Base-by-base conservation (phyloP, 2,113 vertebrate genomes). In the Anarhynchus alexandrinus region DNA sequence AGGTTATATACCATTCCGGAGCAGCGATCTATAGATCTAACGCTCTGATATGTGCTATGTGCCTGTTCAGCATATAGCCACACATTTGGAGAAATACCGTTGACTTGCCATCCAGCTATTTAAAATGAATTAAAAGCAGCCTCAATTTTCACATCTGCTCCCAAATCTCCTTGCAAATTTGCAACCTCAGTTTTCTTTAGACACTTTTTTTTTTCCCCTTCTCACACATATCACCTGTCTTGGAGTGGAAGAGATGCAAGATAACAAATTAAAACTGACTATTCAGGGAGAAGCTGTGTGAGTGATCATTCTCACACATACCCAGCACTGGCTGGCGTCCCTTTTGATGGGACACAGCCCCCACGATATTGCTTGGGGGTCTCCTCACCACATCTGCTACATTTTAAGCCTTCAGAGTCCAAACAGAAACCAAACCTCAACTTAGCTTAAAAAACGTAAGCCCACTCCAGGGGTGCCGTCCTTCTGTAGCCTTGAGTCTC, bases 141-240 rank as follows among this genome's bases (percentile, higher is more conserved):
- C 40, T 90, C 70, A 94, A 86, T 95, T 95, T 91, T 96, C 94
- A 94, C 94, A 67, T 70, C 65, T 93, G 86, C 74, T 97, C 93
- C 90, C 96, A 95, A 94, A 94, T 77, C 86, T 88, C 94, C 69
- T 59, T 88, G 57, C 87, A 76, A 91, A 94, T 98, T 97, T 97
- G 77, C 83, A 93, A 26, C 51, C 27, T 90, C 52, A 6, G 27
- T 70, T 93, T 87, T 88, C 64, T 88, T 92, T n/a, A 88, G 78
- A 64, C 73, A 55, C 20, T 6, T 76, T 51, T 87, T 72, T 52
- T 11, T 11, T 0, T 14, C 2, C 13, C 20, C 55, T 79, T 73
- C 84, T 87, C 90, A 93, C 70, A 93, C 30, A 42, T 76, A 85
- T 65, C 59, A 72, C 67, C 78, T 89, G 93, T 90, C 71, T 86